Conservation (phyloP, 1,140 invertebrate genomes). For the Eubasilissa regina region DNA sequence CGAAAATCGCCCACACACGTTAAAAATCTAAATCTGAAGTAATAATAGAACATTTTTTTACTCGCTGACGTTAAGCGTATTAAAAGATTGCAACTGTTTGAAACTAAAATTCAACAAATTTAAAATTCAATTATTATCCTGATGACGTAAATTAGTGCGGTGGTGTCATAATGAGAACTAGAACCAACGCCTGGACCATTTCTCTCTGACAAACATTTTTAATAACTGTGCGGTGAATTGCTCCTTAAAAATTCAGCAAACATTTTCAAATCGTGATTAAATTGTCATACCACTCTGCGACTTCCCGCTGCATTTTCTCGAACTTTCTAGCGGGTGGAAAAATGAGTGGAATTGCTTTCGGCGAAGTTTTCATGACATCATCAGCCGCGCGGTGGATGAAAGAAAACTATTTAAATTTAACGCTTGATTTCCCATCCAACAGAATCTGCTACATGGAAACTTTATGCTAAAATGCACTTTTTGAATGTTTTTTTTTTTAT, state of each 20-base stretch:
- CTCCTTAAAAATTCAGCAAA: constrained; percentile 28
- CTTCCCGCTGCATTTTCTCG: constrained; percentile 14
- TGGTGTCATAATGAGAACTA: too few species aligned
- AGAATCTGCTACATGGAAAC: neutral
- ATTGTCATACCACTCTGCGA: constrained; percentile 27
- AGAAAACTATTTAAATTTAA: constrained; percentile 26
- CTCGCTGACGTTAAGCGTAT: too few species aligned
- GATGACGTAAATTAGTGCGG: too few species aligned
- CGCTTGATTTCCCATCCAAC: constrained; percentile 5
- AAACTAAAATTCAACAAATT: too few species aligned
- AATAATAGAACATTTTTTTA: too few species aligned
- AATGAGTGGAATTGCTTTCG: constrained; percentile 6
- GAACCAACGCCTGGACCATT: too few species aligned
- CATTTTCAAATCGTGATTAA: constrained; percentile 40
- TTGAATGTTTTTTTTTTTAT: too few species aligned
- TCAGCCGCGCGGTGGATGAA: constrained; percentile 9
- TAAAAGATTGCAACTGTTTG: too few species aligned
- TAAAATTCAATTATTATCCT: too few species aligned
- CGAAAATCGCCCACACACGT: too few species aligned
- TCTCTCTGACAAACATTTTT: too few species aligned
- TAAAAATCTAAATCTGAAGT: too few species aligned
- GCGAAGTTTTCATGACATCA: constrained; percentile 39
- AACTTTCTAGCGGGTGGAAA: constrained; percentile 18
- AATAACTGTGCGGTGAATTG: neutral
- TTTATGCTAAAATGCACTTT: neutral